Evolutionary conservation across 2,888 invertebrate species (phyloP).

Genomic region (Macrosiphum euphorbiae): DNA sequence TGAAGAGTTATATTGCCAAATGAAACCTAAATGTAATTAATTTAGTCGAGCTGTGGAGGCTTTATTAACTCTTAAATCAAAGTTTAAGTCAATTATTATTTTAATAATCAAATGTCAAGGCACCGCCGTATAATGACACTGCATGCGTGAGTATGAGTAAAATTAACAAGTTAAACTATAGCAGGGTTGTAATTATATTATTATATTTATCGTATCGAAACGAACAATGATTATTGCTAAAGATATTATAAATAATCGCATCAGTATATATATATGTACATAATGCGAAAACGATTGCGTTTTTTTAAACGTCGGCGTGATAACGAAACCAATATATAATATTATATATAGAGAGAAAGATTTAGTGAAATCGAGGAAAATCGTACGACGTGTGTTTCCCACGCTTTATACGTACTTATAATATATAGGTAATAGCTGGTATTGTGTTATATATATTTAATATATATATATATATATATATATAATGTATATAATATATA

Average conservation of each 20-base stretch:
- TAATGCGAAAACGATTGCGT: not conserved
- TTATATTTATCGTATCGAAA: not conserved
- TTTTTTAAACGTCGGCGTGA: not conserved
- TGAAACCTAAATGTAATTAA: too few relatives aligned
- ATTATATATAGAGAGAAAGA: not conserved
- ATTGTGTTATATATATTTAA: not conserved
- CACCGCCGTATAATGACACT: not conserved
- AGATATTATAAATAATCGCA: not conserved
- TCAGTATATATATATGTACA: not conserved
- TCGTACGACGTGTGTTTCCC: not conserved
- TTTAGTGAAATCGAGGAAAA: slow-evolving; percentile 32
- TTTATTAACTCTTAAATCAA: too few relatives aligned
- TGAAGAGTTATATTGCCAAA: too few relatives aligned
- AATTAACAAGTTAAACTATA: not conserved
- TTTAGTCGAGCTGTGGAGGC: too few relatives aligned
- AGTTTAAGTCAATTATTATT: not conserved
- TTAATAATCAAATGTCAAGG: not conserved
- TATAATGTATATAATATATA: not conserved
- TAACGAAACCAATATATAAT: slow-evolving; percentile 22
- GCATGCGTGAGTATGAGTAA: not conserved
- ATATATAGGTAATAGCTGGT: not conserved
- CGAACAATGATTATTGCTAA: not conserved
- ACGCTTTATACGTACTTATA: slow-evolving; percentile 18
- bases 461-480: not conserved
- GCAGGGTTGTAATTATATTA: not conserved